Base-by-base conservation (phyloP, 2,888 invertebrate species). In the Leptopilina myrica region DNA sequence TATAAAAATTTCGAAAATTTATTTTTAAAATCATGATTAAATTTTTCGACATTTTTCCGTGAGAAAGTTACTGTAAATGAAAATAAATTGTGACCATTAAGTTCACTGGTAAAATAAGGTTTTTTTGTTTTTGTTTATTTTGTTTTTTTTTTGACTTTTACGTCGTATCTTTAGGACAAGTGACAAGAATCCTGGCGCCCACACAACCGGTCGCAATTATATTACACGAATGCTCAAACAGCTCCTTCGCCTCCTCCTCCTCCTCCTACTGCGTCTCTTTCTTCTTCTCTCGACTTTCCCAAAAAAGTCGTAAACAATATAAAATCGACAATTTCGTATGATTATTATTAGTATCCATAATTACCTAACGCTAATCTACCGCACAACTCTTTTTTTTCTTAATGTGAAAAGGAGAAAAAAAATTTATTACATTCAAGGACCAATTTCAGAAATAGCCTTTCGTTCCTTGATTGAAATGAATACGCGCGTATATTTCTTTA, bases 171-270 rank as follows among this genome's bases (percentile, higher is more conserved):
- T 69, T 26, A 26, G n/a, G 33, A 56, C 53, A 33, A 73, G 73
- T 56, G 56, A 33, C 73, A 73, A 73, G 56, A 73, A 53, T 69
- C 73, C 14, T 33, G 53, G 53, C 73, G 73, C 73, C 73, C 56
- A 73, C 73, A 73, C 73, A 56, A 73, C 69, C 69, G 69, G 69
- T 69, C 69, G 33, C n/a, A 69, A 69, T 62, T 62, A 62, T 62
- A 62, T 62, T 69, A 69, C 69, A 53, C 26, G 69, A 69, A 69
- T 53, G 69, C 49, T 69, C 33, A 26, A 26, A 33, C 53, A 26
- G 69, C 53, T 33, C 14, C 20, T 67, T 7, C 5, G 46, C 46
- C 43, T 43, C 5, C 7, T 43, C 43, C 43, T 43, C 43, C 43
- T 43, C 46, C 43, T n/a, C n/a, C n/a, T 43, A 5, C 43, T 8